Evolutionary conservation across 1,140 invertebrate species (phyloP).

Genomic region (Aleiodes sp.): DNA sequence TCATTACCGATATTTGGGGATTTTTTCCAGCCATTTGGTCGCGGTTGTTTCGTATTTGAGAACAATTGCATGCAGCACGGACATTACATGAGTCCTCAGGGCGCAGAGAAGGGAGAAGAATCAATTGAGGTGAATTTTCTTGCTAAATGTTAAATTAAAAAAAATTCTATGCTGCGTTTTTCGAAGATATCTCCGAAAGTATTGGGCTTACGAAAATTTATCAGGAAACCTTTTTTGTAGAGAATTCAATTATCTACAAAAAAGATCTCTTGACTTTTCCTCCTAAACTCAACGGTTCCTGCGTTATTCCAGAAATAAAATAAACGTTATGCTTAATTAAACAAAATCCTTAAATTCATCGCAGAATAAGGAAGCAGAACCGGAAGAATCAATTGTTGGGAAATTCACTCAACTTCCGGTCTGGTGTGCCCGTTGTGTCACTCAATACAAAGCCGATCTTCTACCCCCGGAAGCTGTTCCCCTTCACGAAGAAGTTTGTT

Average conservation of each 20-base stretch:
- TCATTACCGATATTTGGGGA: neutral
- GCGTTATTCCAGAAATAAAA: too few species aligned
- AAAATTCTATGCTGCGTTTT: too few species aligned
- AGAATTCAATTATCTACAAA: too few species aligned
- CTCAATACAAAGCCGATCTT: slow-evolving; percentile 71
- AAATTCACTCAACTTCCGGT: slow-evolving; percentile 53
- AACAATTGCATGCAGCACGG: slow-evolving; percentile 74
- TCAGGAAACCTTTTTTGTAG: too few species aligned
- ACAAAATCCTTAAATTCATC: neutral
- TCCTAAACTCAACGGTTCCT: too few species aligned
- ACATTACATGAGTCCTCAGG: slow-evolving; percentile 66
- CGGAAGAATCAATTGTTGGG: slow-evolving; percentile 25
- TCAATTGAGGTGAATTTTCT: neutral
- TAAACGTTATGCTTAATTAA: too few species aligned
- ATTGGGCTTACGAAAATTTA: too few species aligned
- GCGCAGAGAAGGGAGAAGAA: slow-evolving; percentile 18
- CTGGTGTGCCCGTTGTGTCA: slow-evolving; percentile 74
- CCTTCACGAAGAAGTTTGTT: slow-evolving; percentile 57
- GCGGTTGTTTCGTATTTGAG: slow-evolving; percentile 75
- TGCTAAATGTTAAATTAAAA: too few species aligned
- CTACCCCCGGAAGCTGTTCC: slow-evolving; percentile 74
- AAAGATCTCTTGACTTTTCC: too few species aligned
- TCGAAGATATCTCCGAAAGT: too few species aligned
- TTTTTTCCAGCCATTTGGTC: slow-evolving; percentile 66
- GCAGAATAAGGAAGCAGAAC: neutral